A percentile compares a stretch with the other conserved stretches of the same genome.
Conservation (phyloP, 2,888 invertebrate genomes). For the Oligia strigilis region DNA sequence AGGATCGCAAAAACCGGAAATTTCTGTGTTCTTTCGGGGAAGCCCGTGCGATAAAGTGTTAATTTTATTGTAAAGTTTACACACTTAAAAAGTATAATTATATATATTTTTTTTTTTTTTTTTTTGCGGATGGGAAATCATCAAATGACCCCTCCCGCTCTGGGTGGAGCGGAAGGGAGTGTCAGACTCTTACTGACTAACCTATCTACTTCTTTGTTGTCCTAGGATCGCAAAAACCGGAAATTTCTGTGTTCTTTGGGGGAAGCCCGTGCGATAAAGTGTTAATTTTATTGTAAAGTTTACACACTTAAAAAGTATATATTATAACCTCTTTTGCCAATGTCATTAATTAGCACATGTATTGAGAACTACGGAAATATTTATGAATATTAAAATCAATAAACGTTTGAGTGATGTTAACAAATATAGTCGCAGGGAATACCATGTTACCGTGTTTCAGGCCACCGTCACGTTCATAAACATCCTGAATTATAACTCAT, state of each 20-base stretch:
- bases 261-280: not conserved
- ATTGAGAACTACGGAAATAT: not conserved
- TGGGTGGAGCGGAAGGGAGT: too few relatives aligned
- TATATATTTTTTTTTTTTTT: too few relatives aligned
- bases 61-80: not conserved
- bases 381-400: slow-evolving; percentile 4
- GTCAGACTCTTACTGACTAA: too few relatives aligned
- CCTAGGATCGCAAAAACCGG: not conserved
- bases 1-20: not conserved
- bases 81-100: not conserved
- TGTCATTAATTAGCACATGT: slow-evolving; percentile 16
- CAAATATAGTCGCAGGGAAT: slow-evolving; percentile 8
- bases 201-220: not conserved
- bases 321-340: not conserved
- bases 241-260: not conserved
- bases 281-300: not conserved
- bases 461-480: not conserved
- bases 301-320: not conserved
- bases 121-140: too few relatives aligned
- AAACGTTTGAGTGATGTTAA: slow-evolving; percentile 10
- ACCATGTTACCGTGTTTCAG: not conserved
- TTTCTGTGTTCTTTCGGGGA: not conserved
- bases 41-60: not conserved
- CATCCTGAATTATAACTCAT: not conserved
- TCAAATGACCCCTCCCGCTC: too few relatives aligned